phyloP scores from a whole-genome alignment of 2,888 invertebrate species.

The Nomada ferruginata region DNA sequence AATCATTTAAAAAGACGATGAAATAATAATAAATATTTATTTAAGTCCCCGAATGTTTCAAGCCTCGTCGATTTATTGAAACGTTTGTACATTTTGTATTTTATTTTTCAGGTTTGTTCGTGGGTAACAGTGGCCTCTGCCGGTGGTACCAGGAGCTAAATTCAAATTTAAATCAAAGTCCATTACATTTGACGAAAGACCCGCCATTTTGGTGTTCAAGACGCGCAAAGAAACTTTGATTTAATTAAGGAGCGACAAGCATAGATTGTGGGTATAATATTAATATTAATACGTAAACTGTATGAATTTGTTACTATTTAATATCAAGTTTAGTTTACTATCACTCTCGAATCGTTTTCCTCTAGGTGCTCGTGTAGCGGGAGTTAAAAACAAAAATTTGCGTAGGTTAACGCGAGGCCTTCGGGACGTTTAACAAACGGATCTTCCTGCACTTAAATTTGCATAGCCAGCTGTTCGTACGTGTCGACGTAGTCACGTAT shows the following conservation, averaged over 20 bases:
- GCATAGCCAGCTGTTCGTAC: slow-evolving; percentile 76
- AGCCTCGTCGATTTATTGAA: neutral
- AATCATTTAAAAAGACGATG: too few species aligned
- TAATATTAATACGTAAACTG: too few species aligned
- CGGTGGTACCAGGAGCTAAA: neutral
- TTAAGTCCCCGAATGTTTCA: too few species aligned
- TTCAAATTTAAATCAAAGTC: slow-evolving; percentile 8
- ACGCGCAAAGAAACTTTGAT: neutral
- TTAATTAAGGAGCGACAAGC: too few species aligned
- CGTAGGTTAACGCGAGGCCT: slow-evolving; percentile 70
- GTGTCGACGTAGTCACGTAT: slow-evolving; percentile 61
- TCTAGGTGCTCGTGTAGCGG: too few species aligned
- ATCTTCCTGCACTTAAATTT: slow-evolving; percentile 82
- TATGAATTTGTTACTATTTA: too few species aligned
- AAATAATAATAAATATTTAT: too few species aligned
- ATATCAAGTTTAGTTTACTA: too few species aligned
- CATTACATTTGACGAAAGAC: neutral
- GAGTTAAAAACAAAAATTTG: slow-evolving; percentile 54
- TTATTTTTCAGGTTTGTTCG: neutral
- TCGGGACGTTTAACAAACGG: slow-evolving; percentile 75
- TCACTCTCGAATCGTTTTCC: too few species aligned
- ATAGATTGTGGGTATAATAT: too few species aligned
- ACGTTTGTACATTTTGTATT: too few species aligned
- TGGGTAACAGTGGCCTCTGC: slow-evolving; percentile 6
- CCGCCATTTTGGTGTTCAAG: neutral